phyloP scores from a whole-genome alignment of 2,888 invertebrate genomes.

The Spisula solida region DNA sequence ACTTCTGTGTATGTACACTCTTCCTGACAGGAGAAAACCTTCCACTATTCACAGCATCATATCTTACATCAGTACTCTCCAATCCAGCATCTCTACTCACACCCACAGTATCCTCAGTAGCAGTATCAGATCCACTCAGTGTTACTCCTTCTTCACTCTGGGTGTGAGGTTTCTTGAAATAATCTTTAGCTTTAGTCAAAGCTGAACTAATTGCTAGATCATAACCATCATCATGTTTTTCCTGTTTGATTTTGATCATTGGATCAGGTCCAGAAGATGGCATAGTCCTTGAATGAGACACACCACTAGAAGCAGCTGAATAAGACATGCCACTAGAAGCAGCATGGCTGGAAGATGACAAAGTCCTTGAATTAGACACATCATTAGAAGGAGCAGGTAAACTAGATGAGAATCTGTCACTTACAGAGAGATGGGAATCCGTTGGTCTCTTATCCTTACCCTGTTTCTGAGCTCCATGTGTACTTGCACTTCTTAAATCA shows the following conservation, averaged over 20 bases:
- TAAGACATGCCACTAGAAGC: background rate
- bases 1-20: constrained; percentile 53
- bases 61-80: background rate
- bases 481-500: constrained; percentile 18
- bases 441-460: constrained; percentile 11
- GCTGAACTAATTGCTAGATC: constrained; percentile 37
- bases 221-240: constrained; percentile 61
- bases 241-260: constrained; percentile 54
- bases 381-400: background rate
- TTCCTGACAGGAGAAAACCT: constrained; percentile 41
- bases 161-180: background rate
- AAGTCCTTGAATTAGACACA: background rate
- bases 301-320: background rate
- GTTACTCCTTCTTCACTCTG: background rate
- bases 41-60: background rate
- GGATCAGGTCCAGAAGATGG: constrained; percentile 21
- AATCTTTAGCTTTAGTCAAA: constrained; percentile 24
- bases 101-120: background rate
- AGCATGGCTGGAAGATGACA: background rate
- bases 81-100: background rate
- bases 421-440: background rate
- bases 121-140: constrained; percentile 7
- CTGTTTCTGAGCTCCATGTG: background rate
- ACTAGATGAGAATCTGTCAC: background rate
- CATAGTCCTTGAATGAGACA: background rate